These are phyloP conservation scores for Trisateles emortualis DNA, from an alignment of 2,888 invertebrate species.

Conservation along the genomic window DNA sequence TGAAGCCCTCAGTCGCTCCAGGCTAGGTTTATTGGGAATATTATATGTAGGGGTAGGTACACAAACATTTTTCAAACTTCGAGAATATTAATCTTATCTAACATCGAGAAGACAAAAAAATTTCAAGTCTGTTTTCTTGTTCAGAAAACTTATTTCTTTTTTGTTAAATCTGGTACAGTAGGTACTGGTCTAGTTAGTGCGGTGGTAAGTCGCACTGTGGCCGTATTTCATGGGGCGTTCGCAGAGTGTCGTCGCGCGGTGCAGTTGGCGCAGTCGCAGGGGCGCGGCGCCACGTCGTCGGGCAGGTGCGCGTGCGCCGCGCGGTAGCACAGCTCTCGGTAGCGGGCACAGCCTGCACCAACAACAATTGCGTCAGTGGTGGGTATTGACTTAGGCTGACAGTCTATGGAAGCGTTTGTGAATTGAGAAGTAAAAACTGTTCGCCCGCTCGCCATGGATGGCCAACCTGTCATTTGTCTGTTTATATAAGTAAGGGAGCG, in stretches of 20 bases:
- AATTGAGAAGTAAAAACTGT: too few species aligned
- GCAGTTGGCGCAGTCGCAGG: constrained; percentile 77
- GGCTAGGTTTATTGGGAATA: too few species aligned
- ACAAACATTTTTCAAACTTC: too few species aligned
- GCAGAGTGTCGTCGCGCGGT: constrained; percentile 61
- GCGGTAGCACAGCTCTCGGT: constrained; percentile 81
- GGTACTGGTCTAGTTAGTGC: constrained; percentile 47
- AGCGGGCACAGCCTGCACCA: constrained; percentile 76
- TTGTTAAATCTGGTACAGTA: constrained; percentile 12
- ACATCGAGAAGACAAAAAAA: not conserved
- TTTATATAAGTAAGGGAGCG: too few species aligned
- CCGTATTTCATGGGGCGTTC: constrained; percentile 49
- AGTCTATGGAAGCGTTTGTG: too few species aligned
- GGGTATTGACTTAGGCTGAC: not conserved
- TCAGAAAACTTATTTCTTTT: not conserved
- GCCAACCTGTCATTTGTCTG: too few species aligned
- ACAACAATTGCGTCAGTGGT: not conserved
- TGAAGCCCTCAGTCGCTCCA: too few species aligned
- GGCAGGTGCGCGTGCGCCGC: constrained; percentile 74
- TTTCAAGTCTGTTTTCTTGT: not conserved
- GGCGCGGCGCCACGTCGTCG: constrained; percentile 52
- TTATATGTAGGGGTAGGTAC: too few species aligned
- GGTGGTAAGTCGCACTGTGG: constrained; percentile 39
- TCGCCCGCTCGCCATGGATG: too few species aligned
- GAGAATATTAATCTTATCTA: too few species aligned